Base-by-base conservation (phyloP, 2,113 vertebrate genomes). In the Benthochromis sp. region DNA sequence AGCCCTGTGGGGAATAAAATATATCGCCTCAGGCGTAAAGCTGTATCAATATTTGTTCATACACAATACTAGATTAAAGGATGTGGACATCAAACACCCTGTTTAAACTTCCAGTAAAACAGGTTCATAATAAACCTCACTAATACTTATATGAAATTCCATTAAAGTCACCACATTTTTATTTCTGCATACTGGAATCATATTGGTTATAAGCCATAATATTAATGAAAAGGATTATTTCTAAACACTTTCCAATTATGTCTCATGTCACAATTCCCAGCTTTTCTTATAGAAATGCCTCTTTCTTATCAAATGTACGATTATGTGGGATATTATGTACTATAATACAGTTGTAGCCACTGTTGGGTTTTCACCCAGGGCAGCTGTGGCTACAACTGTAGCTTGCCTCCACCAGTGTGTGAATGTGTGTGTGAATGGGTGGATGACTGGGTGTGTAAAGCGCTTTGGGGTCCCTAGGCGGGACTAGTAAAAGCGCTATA, bases 1-100 rank as follows among this genome's bases (percentile, higher is more conserved):
- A 6, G 82, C 8, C 34, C 55, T 47, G 40, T 36, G 3, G 88
- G 87, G 88, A 66, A 87, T 89, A 16, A 83, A 90, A 93, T 54
- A 82, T 93, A 82, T 90, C 85, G 84, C 88, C 84, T 91, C 89
- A 54, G 73, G 40, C 10, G 3, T 78, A 79, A 61, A 82, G 71
- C 78, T 82, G 38, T 84, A 84, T 84, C 78, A 92, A 36, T 84
- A 76, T 31, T 34, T 24, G 61, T 54, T 87, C 66, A 71, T 66
- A 17, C 8, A 69, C 6, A 73, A 80, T 43, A 78, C 54, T 52
- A 55, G 78, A 87, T 52, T 21, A 2, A 13, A 83, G 73, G 53
- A 19, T 13, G 7, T 36, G 53, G 17, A 52, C 40, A 13, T 52
- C n/a, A 80, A 40, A 82, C 19, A 36, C 52, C 38, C 11, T 10